Base-by-base conservation (phyloP, 2,888 invertebrate genomes). In the Scaptomyza tumidula region DNA sequence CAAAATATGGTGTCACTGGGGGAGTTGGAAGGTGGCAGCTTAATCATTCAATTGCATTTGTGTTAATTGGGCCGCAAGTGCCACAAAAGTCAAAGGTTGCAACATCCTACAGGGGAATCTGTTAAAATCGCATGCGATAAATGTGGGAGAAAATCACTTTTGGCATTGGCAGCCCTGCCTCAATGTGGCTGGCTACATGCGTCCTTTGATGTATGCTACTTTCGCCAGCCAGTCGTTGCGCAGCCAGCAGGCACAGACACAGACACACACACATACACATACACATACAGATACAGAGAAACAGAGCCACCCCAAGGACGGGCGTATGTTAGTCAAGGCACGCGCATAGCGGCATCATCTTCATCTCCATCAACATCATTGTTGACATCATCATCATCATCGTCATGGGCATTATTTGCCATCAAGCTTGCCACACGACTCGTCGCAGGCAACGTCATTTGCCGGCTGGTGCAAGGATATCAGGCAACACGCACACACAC, bases 301-400 rank as follows among this genome's bases (percentile, higher is more conserved):
- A 39, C 61, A 58, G 50, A 71, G 59, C 73, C 77, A 74, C 77
- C 75, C 77, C 78, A 84, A 84, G 86, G 83, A 86, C 78, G 84
- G 60, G 67, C 66, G 70, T 37, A 49, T 60, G 62, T 58, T 61
- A 68, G 78, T 71, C 67, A 77, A 85, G 86, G 80, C 89, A 86
- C 88, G 90, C 89, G 89, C 90, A 86, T 73, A 79, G 71, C 81
- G 68, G 73, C 86, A 71, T 67, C 81, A 80, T 83, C 78, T 74
- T 67, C 71, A 71, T 65, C 64, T 29, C 45, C 57, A 60, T 24
- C 63, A 59, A 29, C 61, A 60, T 2, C 60, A 44, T 2, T 48
- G 53, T n/a, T 31, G 37, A 43, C 62, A 54, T 54, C 41, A 44
- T 24, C 46, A 41, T 58, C 54, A 56, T 48, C 71, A 41, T 58